Percentiles rank a stretch among this genome's conserved stretches.
Conservation (phyloP, 2,113 vertebrate genomes). For the Terrapene triunguis region DNA sequence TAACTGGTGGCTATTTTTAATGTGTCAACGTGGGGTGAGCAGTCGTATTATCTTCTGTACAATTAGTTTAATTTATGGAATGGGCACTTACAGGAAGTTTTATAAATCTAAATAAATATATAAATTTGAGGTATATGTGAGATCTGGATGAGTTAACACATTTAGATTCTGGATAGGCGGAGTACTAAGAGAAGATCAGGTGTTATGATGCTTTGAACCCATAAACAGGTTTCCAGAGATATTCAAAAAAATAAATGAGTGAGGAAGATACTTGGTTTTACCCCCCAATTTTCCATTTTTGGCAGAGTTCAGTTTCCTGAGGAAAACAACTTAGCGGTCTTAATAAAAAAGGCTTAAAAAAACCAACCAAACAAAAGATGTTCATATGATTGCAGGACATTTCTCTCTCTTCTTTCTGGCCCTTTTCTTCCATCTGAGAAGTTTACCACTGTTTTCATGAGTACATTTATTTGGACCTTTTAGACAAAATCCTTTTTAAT, state of each 20-base stretch:
- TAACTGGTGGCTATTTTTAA: not conserved
- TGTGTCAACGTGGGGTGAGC: not conserved
- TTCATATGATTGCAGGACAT: not conserved
- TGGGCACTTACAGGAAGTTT: not conserved
- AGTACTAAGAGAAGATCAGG: not conserved
- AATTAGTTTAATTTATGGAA: not conserved
- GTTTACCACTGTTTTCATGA: accelerated
- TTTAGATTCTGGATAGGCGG: not conserved
- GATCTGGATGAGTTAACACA: not conserved
- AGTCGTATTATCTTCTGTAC: not conserved
- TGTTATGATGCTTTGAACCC: not conserved
- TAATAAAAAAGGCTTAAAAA: not conserved
- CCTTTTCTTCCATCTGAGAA: not conserved
- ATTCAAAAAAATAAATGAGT: not conserved
- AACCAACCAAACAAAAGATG: not conserved
- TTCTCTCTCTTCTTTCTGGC: not conserved
- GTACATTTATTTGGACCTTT: not conserved
- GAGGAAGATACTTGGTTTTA: not conserved
- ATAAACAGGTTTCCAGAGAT: not conserved
- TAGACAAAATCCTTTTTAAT: not conserved
- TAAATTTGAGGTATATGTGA: not conserved
- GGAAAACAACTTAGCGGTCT: not conserved
- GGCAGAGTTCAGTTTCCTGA: not conserved
- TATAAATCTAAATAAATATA: not conserved
- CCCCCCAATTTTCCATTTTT: not conserved